Percentiles rank a stretch among this genome's conserved stretches.
Conservation (phyloP, 1,140 invertebrate genomes). For the Lysiphlebus fabarum region DNA sequence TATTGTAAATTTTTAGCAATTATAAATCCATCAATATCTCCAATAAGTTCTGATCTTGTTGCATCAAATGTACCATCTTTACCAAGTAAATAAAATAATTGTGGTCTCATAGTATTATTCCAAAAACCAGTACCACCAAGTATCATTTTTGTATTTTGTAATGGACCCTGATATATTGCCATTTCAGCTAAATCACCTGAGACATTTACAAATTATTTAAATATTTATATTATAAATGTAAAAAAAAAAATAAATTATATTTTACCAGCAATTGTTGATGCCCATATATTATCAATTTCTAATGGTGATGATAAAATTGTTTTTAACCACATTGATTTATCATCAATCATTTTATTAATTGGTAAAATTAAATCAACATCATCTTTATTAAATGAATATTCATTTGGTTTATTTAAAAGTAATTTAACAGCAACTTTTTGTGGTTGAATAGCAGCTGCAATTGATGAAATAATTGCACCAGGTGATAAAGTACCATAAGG, state of each 20-base stretch:
- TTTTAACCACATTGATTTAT: conserved; percentile 35
- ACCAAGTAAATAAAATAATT: conserved; percentile 57
- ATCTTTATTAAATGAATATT: conserved; percentile 24
- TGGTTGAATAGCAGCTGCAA: conserved; percentile 59
- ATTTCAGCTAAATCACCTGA: conserved; percentile 66
- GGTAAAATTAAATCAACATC: conserved; percentile 36
- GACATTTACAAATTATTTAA: conserved; percentile 26
- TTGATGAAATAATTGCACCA: conserved; percentile 58
- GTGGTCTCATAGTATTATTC: conserved; percentile 63
- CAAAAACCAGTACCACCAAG: conserved; percentile 61
- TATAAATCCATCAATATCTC: conserved; percentile 66
- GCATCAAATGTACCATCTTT: conserved; percentile 57
- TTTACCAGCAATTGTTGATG: conserved; percentile 62
- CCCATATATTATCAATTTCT: conserved; percentile 59
- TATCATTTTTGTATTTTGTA: conserved; percentile 45
- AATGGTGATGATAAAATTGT: conserved; percentile 24
- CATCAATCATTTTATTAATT: conserved; percentile 27
- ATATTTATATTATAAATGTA: conserved; percentile 27
- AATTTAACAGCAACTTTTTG: conserved; percentile 52
- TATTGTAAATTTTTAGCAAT: conserved; percentile 56
- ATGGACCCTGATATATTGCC: conserved; percentile 60
- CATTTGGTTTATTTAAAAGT: conserved; percentile 13
- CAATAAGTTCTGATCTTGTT: conserved; percentile 65
- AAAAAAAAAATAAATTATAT: too few species aligned
- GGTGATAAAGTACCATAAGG: conserved; percentile 58